Evolutionary conservation across 2,888 invertebrate species (phyloP).

Genomic region (Perithous albicinctus): DNA sequence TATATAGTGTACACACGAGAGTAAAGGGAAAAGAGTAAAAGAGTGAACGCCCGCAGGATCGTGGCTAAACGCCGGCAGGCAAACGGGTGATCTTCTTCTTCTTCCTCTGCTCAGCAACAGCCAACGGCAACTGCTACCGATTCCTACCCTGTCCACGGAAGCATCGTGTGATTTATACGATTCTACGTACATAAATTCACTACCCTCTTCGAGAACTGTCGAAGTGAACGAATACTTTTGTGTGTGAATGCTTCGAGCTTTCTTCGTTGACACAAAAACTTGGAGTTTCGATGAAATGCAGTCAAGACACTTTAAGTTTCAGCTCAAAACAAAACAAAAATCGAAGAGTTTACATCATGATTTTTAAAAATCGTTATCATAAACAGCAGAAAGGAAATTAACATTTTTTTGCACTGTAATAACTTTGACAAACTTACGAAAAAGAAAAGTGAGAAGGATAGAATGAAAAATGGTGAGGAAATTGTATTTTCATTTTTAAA

Average conservation of each 20-base stretch:
- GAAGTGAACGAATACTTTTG: background rate
- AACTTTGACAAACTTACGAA: no score
- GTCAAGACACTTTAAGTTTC: background rate
- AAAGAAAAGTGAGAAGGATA: no score
- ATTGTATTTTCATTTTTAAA: no score
- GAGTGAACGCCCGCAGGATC: slow-evolving; percentile 22
- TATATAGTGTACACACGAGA: background rate
- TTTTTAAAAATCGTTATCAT: no score
- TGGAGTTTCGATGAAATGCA: background rate
- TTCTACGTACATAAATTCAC: slow-evolving; percentile 64
- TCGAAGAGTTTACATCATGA: no score
- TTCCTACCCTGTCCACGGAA: slow-evolving; percentile 51
- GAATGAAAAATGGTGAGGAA: no score
- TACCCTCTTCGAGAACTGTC: slow-evolving; percentile 48
- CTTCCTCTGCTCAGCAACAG: slow-evolving; percentile 35
- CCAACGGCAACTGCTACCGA: slow-evolving; percentile 42
- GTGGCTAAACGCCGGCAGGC: slow-evolving; percentile 30
- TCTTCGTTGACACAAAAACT: background rate
- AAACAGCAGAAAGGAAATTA: no score
- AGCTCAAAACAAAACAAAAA: background rate
- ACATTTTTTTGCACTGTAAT: no score
- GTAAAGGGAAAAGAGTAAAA: background rate
- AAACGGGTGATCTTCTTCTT: slow-evolving; percentile 45
- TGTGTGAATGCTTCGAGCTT: background rate
- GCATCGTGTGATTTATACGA: slow-evolving; percentile 65